Evolutionary conservation across 2,797 vertebrate genomes (phyloP), one percentile per base, ranked within the genome.

Genomic region (Gymnoscopelus braueri): DNA sequence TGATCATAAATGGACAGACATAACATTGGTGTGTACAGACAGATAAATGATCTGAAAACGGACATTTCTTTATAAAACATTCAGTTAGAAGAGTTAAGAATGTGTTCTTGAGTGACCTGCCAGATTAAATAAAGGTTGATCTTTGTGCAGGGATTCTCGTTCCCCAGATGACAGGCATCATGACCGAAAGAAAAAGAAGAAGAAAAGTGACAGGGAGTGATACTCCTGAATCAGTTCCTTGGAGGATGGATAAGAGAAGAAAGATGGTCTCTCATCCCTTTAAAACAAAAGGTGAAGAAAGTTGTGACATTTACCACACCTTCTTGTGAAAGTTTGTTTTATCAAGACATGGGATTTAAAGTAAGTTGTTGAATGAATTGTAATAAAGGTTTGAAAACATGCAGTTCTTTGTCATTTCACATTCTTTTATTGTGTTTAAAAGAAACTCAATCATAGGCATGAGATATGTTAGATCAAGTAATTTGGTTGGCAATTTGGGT

Each of bases 101-200:
- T n/a, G 12, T 54, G 64, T 49, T 24, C 57, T 24, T 65, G 2
- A 11, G 56, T 23, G 5, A 44, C 39, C 39, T 9, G 39, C 39
- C 39, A 9, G 39, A 44, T 44, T 44, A 44, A 35, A 44, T 44
- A 44, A 44, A 2, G 39, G 8, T 10, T 44, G 8, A 44, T n/a
- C 19, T 15, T 75, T 75, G 2, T 7, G 64, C 80, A 98, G 97
- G 83, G 94, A 95, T 77, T 94, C 94, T 3, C 74, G 35, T 3
- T 94, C 94, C 5, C 89, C 94, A 60, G 94, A 95, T n/a, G 94
- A 94, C 19, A 93, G 88, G 72, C 93, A 90, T 62, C 93, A 89
- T 48, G 90, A 89, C 72, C 93, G 93, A 64, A 95, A 92, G 87
- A 94, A 95, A 86, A 95, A 96, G 89, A 93, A 95, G 57, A 96